A percentile compares a stretch with the other conserved stretches of the same genome.
Evolutionary conservation across 2,888 invertebrate genomes (phyloP).

Genomic region (Eristalinus aeneus): DNA sequence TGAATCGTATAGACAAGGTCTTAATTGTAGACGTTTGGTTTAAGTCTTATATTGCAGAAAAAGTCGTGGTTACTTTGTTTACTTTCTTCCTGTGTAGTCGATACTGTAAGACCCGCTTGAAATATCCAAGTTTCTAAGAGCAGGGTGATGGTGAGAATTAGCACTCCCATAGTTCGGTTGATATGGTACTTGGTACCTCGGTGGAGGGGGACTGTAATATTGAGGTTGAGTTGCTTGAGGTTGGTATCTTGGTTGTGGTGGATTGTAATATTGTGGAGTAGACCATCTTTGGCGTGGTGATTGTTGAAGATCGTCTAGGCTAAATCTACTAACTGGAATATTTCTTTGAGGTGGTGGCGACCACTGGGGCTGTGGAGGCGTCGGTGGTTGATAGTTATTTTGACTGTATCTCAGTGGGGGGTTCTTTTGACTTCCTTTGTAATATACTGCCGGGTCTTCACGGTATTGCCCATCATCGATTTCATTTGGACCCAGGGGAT

Average conservation of each 20-base stretch:
- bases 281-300: constrained; percentile 54
- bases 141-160: constrained; percentile 87
- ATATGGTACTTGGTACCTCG: constrained; percentile 78
- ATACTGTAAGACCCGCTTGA: constrained; percentile 89
- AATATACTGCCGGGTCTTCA: constrained; percentile 91
- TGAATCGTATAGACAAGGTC: constrained; percentile 15
- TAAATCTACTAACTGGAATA: constrained; percentile 78
- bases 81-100: constrained; percentile 85
- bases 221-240: constrained; percentile 72
- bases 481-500: constrained; percentile 82
- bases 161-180: constrained; percentile 80
- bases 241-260: constrained; percentile 71
- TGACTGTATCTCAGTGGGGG: constrained; percentile 33
- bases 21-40: constrained; percentile 58
- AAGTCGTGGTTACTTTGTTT: constrained; percentile 40
- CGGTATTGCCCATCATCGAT: constrained; percentile 93
- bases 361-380: constrained; percentile 39
- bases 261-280: constrained; percentile 74
- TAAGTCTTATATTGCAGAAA: constrained; percentile 38
- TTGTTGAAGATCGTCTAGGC: constrained; percentile 78
- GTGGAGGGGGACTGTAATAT: constrained; percentile 75
- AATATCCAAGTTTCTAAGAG: constrained; percentile 86
- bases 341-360: constrained; percentile 53
- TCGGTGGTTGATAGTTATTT: constrained; percentile 40
- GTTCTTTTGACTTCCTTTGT: constrained; percentile 79